These are phyloP conservation scores for Oryzaephilus surinamensis DNA, from an alignment of 1,140 invertebrate species.

Conservation along the genomic window DNA sequence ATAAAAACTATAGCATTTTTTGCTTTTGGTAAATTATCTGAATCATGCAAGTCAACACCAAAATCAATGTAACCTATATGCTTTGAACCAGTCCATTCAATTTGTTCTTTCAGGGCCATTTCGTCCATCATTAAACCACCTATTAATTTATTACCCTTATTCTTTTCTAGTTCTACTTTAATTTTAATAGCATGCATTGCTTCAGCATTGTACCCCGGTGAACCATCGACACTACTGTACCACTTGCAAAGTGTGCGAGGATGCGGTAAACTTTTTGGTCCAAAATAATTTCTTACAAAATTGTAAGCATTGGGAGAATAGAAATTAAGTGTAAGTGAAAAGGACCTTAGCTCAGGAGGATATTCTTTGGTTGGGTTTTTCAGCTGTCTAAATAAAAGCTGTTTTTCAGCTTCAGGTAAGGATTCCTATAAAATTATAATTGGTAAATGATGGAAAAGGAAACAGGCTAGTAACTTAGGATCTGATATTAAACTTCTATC, in stretches of 20 bases:
- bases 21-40: conserved; percentile 14
- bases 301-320: conserved; percentile 25
- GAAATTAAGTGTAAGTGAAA: conserved; percentile 26
- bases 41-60: conserved; percentile 12
- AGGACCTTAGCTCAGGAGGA: conserved; percentile 18
- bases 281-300: conserved; percentile 15
- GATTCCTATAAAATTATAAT: conserved; percentile 1
- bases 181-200: neutral
- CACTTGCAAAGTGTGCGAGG: no score
- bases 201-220: conserved; percentile 18
- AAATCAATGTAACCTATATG: conserved; percentile 16
- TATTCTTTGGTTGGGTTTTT: conserved; percentile 3
- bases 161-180: conserved; percentile 1
- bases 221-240: conserved; percentile 24
- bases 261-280: no score
- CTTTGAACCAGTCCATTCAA: conserved; percentile 18
- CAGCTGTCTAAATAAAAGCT: conserved; percentile 4
- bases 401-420: neutral
- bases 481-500: no score
- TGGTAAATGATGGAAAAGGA: no score
- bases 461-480: no score
- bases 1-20: conserved; percentile 28
- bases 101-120: conserved; percentile 20
- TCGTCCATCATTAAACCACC: no score
- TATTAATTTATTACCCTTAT: no score